These are phyloP conservation scores for Coenobita brevimanus DNA, from an alignment of 1,140 invertebrate species.

Conservation along the genomic window DNA sequence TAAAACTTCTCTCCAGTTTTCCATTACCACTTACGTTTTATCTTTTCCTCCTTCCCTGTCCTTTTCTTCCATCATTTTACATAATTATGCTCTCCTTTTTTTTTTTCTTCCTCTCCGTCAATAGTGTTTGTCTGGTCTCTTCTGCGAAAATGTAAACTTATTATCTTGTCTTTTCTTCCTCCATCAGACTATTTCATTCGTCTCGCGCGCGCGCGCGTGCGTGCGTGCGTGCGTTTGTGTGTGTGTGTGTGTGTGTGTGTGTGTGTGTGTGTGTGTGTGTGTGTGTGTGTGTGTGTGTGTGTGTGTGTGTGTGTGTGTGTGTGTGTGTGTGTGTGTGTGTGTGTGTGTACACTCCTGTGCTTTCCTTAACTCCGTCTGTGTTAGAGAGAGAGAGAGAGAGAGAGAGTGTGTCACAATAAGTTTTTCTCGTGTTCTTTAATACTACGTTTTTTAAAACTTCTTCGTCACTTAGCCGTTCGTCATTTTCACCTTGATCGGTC, in stretches of 20 bases:
- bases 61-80: neutral
- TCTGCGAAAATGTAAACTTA: no score
- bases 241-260: conserved; percentile 80
- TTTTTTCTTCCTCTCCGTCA: neutral
- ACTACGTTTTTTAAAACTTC: no score
- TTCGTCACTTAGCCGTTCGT: no score
- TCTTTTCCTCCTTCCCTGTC: neutral
- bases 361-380: neutral
- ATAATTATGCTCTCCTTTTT: conserved; percentile 10
- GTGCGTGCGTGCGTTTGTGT: conserved; percentile 75
- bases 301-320: neutral
- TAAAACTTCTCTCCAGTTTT: no score
- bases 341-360: neutral
- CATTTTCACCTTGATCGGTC: no score
- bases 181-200: neutral
- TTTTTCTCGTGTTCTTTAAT: no score
- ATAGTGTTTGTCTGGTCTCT: no score
- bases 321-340: conserved; percentile 7
- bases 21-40: no score
- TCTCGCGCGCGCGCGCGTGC: neutral
- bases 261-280: neutral
- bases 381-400: neutral
- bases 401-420: no score
- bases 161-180: no score
- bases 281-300: neutral